Percentiles rank a stretch among this genome's conserved stretches.
Evolutionary conservation across 2,113 vertebrate genomes (phyloP).

Genomic region (Psophia crepitans): DNA sequence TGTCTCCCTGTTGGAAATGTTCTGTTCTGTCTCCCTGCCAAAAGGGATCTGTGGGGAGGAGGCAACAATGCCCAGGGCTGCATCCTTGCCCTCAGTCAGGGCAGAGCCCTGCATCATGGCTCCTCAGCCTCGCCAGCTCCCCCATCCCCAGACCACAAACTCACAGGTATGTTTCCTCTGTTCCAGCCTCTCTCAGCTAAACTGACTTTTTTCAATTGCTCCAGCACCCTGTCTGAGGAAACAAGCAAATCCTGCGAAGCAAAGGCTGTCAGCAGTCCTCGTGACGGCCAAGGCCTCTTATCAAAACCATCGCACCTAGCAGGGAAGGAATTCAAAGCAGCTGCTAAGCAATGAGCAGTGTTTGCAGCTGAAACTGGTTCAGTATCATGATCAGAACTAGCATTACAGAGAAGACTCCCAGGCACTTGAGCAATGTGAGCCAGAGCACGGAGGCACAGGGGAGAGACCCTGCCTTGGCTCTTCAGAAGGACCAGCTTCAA

Average conservation of each 20-base stretch:
- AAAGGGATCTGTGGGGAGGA: not conserved
- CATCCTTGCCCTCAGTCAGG: fast-evolving
- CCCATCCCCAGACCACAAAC: not conserved
- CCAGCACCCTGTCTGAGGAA: not conserved
- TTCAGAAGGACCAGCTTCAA: not conserved
- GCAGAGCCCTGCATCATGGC: not conserved
- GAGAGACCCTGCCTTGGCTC: not conserved
- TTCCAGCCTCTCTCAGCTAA: not conserved
- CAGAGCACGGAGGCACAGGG: not conserved
- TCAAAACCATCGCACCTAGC: not conserved
- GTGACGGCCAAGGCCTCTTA: not conserved
- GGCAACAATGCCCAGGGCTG: fast-evolving
- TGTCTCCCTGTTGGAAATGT: not conserved
- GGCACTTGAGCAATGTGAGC: fast-evolving
- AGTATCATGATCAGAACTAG: not conserved
- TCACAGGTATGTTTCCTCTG: not conserved
- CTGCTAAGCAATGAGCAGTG: not conserved
- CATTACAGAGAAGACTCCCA: not conserved
- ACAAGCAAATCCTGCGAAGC: not conserved
- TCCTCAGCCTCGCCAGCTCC: not conserved
- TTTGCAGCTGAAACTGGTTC: not conserved
- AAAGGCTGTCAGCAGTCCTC: not conserved
- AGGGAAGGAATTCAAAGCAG: not conserved
- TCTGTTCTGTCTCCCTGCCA: not conserved
- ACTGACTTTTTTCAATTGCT: not conserved